Percentiles rank a stretch among this genome's conserved stretches.
Conservation (phyloP, 2,888 invertebrate species). For the Embidobia sp. region DNA sequence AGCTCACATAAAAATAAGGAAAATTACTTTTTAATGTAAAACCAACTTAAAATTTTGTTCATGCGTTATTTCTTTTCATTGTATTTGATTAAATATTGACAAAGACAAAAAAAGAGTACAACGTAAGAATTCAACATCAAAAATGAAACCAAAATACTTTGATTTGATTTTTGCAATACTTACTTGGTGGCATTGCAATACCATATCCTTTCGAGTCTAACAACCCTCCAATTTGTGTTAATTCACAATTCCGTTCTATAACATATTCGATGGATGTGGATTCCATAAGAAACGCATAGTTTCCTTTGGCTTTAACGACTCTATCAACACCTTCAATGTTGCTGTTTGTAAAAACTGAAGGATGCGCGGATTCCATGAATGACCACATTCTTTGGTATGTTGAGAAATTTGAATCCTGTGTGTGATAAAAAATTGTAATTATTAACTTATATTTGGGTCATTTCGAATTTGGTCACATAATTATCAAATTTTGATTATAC, state of each 20-base stretch:
- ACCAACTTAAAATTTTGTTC: too few relatives aligned
- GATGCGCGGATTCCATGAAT: conserved; percentile 92
- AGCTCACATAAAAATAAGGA: too few relatives aligned
- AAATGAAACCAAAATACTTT: too few relatives aligned
- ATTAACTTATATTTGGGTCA: too few relatives aligned
- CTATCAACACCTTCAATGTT: conserved; percentile 94
- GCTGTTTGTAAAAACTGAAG: conserved; percentile 90
- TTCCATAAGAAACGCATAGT: conserved; percentile 98
- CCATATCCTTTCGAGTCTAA: conserved; percentile 97
- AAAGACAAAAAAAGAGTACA: too few relatives aligned
- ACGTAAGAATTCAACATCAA: too few relatives aligned
- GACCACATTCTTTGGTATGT: conserved; percentile 96
- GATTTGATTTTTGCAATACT: too few relatives aligned
- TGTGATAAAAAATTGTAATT: neutral
- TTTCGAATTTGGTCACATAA: too few relatives aligned
- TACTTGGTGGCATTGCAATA: conserved; percentile 94
- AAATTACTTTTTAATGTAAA: too few relatives aligned
- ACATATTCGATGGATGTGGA: conserved; percentile 97
- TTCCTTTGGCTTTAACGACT: conserved; percentile 89
- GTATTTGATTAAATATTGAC: too few relatives aligned
- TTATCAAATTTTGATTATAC: neutral
- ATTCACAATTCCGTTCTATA: conserved; percentile 91
- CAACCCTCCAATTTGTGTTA: conserved; percentile 90
- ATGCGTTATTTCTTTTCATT: too few relatives aligned
- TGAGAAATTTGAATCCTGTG: conserved; percentile 90